Evolutionary conservation across 1,140 invertebrate genomes (phyloP).

Genomic region (Halictus rubicundus): DNA sequence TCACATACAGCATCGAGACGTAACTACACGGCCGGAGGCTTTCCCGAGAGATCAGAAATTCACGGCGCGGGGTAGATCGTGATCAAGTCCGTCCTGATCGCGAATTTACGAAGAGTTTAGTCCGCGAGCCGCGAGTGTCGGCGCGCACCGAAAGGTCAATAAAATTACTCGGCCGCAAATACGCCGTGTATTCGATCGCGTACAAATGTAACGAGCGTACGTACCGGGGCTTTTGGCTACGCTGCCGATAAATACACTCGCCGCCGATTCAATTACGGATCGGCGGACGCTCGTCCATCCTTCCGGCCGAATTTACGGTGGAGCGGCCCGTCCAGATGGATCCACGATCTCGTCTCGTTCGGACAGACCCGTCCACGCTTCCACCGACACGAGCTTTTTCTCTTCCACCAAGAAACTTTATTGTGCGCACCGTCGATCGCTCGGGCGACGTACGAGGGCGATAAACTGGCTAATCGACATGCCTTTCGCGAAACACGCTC

Average conservation of each 20-base stretch:
- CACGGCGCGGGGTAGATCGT: not conserved
- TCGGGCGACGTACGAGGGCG: too few relatives aligned
- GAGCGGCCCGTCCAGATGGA: not conserved
- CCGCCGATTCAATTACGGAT: slow-evolving; percentile 27
- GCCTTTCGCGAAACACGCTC: too few relatives aligned
- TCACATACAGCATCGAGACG: too few relatives aligned
- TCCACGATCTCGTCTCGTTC: not conserved
- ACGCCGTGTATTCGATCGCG: slow-evolving; percentile 26
- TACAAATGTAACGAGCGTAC: slow-evolving; percentile 16
- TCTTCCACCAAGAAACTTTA: too few relatives aligned
- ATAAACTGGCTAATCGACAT: too few relatives aligned
- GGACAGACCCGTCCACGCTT: not conserved
- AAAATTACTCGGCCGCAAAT: slow-evolving; percentile 25
- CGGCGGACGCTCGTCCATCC: slow-evolving; percentile 1
- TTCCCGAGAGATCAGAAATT: slow-evolving; percentile 5
- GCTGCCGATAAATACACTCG: slow-evolving; percentile 33
- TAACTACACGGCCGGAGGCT: too few relatives aligned
- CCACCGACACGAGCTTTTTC: too few relatives aligned
- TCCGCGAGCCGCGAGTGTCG: not conserved
- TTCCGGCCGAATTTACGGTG: slow-evolving; percentile 5
- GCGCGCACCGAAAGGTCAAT: slow-evolving; percentile 18
- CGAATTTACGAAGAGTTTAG: slow-evolving; percentile 12
- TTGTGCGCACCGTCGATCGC: too few relatives aligned
- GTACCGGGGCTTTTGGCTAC: not conserved
- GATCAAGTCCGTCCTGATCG: not conserved